These are phyloP conservation scores for rabbit (Oryctolagus cuniculus) DNA, from an alignment of 2,113 vertebrate genomes.

Conservation along the genomic window DNA sequence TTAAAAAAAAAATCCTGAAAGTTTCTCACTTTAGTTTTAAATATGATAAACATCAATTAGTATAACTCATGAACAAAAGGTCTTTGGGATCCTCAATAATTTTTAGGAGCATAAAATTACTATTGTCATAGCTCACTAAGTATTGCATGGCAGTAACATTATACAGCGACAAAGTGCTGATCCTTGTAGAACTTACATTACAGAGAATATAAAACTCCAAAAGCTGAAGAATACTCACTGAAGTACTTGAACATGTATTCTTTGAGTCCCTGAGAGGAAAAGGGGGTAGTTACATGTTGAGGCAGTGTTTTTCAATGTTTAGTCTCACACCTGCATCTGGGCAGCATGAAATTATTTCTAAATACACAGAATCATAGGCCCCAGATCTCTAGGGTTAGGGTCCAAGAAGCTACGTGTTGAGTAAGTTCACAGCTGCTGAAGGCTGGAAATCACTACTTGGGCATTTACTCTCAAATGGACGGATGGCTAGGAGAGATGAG, in stretches of 20 bases:
- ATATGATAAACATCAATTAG: conserved; percentile 17
- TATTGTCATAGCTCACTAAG: not conserved
- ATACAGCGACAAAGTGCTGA: not conserved
- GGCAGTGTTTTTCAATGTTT: not conserved
- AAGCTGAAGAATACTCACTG: not conserved
- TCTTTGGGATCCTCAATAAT: not conserved
- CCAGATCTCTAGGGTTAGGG: not conserved
- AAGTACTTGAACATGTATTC: not conserved
- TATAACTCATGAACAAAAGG: conserved; percentile 6
- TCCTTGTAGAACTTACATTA: not conserved
- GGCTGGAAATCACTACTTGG: not conserved
- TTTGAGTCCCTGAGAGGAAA: not conserved
- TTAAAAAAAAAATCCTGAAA: not conserved
- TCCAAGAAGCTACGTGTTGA: not conserved
- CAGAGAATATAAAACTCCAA: not conserved
- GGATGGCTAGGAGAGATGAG: not conserved
- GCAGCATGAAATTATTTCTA: not conserved
- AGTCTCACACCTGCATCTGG: not conserved
- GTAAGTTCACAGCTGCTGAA: not conserved
- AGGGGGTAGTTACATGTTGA: not conserved
- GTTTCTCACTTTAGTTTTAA: conserved; percentile 50
- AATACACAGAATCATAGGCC: not conserved
- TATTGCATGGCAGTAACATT: not conserved
- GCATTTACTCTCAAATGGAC: not conserved
- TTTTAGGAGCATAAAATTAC: conserved; percentile 28